These are phyloP conservation scores for Nephila pilipes DNA, from an alignment of 1,140 invertebrate species.

Conservation along the genomic window DNA sequence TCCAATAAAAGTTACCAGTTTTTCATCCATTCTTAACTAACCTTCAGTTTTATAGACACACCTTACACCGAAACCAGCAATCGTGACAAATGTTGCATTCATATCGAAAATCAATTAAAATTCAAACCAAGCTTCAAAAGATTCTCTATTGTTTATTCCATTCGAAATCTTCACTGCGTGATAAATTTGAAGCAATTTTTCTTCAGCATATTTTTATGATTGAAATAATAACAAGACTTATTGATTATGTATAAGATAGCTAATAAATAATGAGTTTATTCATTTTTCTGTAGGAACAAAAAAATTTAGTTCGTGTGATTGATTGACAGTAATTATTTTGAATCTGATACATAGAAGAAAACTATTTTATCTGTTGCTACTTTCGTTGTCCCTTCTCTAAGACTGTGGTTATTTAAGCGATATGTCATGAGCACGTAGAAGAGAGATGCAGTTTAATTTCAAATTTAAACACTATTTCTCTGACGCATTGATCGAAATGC, in stretches of 20 bases:
- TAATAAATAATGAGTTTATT: neutral
- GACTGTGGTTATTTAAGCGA: too few species aligned
- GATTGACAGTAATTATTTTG: slow-evolving; percentile 16
- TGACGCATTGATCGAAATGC: too few species aligned
- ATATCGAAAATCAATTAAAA: neutral
- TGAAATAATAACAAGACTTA: neutral
- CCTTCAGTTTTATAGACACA: neutral
- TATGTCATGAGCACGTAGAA: too few species aligned
- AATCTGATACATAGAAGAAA: too few species aligned
- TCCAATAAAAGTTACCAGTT: too few species aligned
- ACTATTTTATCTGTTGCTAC: too few species aligned
- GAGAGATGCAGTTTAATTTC: too few species aligned
- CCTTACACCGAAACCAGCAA: neutral
- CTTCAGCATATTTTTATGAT: neutral
- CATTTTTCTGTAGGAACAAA: neutral
- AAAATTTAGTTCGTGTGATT: neutral
- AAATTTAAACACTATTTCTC: too few species aligned
- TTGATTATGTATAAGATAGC: neutral
- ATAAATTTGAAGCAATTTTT: slow-evolving; percentile 3
- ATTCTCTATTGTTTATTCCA: neutral
- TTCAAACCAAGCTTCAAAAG: neutral
- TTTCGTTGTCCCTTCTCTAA: too few species aligned
- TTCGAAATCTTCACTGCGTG: neutral
- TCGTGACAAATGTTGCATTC: neutral
- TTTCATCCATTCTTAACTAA: neutral